Evolutionary conservation across 2,797 vertebrate genomes (phyloP).

Genomic region (Hybognathus amarus): DNA sequence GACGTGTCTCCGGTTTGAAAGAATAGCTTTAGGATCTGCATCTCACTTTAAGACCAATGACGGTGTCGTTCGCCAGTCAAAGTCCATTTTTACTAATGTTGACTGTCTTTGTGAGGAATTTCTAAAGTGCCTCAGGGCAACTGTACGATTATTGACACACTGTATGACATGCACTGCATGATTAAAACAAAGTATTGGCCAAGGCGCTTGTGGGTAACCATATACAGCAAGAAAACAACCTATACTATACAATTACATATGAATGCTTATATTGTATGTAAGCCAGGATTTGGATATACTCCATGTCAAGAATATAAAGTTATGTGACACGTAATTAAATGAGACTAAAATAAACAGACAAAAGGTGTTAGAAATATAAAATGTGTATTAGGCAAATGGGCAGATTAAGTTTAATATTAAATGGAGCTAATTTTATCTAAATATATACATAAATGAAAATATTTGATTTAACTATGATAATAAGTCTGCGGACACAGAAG

Average conservation of each 20-base stretch:
- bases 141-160: no score
- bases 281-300: background rate
- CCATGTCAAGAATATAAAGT: background rate
- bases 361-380: background rate
- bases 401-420: no score
- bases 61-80: background rate
- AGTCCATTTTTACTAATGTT: background rate
- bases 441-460: no score
- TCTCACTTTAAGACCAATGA: slow-evolving; percentile 3
- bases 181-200: background rate
- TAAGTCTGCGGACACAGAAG: background rate
- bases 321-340: background rate
- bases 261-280: background rate
- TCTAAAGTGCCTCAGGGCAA: background rate
- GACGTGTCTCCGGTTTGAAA: background rate
- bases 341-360: background rate
- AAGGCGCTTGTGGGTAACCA: background rate
- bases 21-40: slow-evolving; percentile 2
- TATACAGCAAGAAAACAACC: background rate
- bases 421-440: no score
- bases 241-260: background rate
- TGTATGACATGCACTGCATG: no score
- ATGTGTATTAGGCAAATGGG: no score
- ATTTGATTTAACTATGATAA: background rate
- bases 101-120: background rate